Evolutionary conservation across 2,888 invertebrate genomes (phyloP), one percentile per base, ranked within the genome.

Genomic region (Drosophila formosana): DNA sequence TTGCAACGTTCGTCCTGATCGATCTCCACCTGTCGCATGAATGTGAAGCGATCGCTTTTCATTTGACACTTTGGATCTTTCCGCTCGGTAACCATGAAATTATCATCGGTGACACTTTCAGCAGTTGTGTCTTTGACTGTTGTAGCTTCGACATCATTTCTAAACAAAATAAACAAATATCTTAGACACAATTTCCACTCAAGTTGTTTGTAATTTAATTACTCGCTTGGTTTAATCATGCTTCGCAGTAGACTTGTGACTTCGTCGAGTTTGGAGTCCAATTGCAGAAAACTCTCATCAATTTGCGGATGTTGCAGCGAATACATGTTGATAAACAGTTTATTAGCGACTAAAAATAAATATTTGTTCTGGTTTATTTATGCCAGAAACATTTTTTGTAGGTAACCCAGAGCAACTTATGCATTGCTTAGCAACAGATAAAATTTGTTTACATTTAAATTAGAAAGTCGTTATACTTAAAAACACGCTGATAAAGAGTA

Each of bases 21-120:
- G 82, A 94, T 94, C 82, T 96, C 95, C 7, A 97, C 93, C 90
- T 95, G 94, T 51, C 94, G 94, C 96, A 96, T 97, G 92, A 97
- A 97, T 2, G 94, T 94, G 26, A 95, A 95, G 93, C 94, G 93
- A 87, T 94, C 93, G 71, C 94, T 37, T 4, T n/a, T 37, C 4
- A 92, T 87, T 93, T 92, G 8, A 88, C 92, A 91, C 66, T 66
- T 0, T 25, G 4, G 11, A 25, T 9, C 7, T 47, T 49, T 5
- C 25, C 2, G 47, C 39, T 58, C 28, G 11, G 93, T 94, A 65
- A 96, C 90, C 73, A 94, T 91, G 72, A 94, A 92, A 86, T 94
- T 92, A 6, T 91, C 90, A 23, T 90, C 91, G 37, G 90, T 88
- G 3, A 91, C 72, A 26, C 93, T 93, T 6, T 93, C 93, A 45